A percentile compares a stretch with the other conserved stretches of the same genome.
These are phyloP conservation scores for Lophotriccus pileatus DNA, from an alignment of 2,797 vertebrate species.

Conservation along the genomic window DNA sequence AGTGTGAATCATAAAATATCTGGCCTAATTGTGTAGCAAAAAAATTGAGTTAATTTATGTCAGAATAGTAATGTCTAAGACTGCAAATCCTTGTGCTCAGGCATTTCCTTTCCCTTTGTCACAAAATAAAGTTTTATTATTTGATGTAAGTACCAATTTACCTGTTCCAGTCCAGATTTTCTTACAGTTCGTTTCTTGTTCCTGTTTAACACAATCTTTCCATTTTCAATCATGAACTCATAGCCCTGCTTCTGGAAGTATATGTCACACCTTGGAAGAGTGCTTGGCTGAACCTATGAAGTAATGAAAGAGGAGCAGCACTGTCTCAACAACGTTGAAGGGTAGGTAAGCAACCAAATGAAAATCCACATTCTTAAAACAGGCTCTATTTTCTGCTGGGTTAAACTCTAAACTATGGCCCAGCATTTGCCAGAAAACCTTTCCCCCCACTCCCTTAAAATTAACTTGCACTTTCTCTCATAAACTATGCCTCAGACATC, in stretches of 20 bases:
- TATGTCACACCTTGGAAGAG: constrained; percentile 79
- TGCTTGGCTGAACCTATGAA: constrained; percentile 72
- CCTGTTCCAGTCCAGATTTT: constrained; percentile 44
- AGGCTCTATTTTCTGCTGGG: neutral
- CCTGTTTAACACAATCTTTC: constrained; percentile 79
- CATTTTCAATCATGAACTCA: constrained; percentile 80
- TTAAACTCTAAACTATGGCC: neutral
- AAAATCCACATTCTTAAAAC: neutral
- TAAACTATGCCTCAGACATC: constrained; percentile 31
- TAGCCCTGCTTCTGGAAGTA: constrained; percentile 83
- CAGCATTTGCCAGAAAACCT: neutral
- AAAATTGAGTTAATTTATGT: neutral
- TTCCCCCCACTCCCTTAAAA: neutral
- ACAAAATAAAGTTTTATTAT: neutral
- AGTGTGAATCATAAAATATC: neutral
- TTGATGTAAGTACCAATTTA: neutral
- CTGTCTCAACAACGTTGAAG: neutral
- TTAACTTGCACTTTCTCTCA: constrained; percentile 10
- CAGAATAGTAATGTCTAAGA: neutral
- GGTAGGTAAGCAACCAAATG: neutral
- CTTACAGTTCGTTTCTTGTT: constrained; percentile 65
- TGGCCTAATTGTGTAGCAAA: neutral
- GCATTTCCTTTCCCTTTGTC: neutral
- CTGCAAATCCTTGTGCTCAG: neutral
- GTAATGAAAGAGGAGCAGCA: neutral